Conservation (phyloP, 2,797 vertebrate species). For the Columba guinea region DNA sequence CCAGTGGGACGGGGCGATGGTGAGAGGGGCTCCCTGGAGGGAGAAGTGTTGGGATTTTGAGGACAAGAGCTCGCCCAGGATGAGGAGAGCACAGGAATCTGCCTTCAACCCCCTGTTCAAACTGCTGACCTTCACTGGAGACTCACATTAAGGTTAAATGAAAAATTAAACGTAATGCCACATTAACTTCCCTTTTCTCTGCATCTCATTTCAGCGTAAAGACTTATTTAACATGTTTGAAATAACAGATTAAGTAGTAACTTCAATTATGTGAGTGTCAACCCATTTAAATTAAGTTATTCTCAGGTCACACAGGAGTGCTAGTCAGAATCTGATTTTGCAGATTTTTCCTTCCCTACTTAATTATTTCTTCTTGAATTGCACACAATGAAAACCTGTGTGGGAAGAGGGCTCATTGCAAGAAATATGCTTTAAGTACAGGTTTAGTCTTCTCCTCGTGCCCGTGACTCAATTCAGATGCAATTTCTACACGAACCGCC, state of each 20-base stretch:
- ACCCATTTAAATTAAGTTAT: neutral
- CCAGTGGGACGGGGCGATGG: neutral
- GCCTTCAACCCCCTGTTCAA: neutral
- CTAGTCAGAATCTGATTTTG: neutral
- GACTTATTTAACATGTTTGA: neutral
- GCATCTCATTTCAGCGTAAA: neutral
- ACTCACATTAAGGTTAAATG: neutral
- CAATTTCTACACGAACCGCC: accelerated
- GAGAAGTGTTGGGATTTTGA: neutral
- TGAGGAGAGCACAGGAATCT: neutral
- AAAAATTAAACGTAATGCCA: neutral
- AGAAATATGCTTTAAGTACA: neutral
- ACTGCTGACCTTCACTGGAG: neutral
- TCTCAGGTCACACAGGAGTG: neutral
- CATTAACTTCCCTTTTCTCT: neutral
- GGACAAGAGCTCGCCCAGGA: accelerated
- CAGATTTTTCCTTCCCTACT: neutral
- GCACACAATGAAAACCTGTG: neutral
- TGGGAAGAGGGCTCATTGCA: neutral
- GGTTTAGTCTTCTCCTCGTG: neutral
- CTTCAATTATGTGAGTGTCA: neutral
- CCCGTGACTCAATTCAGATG: neutral
- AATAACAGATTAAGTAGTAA: neutral
- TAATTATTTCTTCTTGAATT: neutral
- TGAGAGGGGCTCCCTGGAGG: neutral